Conservation (phyloP, 2,888 invertebrate genomes). For the Nemotelus nigrinus region DNA sequence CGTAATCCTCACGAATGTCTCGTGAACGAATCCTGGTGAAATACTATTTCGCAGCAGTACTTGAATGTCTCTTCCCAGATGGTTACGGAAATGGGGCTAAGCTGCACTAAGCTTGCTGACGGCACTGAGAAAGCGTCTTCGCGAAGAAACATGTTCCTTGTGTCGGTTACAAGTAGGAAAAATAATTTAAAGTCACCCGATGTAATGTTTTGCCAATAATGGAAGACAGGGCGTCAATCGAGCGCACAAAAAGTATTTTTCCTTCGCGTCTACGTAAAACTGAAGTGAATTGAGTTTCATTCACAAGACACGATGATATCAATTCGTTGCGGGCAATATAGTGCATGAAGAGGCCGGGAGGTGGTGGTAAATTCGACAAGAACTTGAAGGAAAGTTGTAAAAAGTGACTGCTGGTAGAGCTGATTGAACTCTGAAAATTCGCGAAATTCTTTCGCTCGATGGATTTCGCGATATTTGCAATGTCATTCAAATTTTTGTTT, state of each 20-base stretch:
- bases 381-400: neutral
- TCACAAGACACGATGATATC: slow-evolving; percentile 4
- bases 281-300: neutral
- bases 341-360: neutral
- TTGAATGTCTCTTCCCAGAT: neutral
- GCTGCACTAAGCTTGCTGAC: neutral
- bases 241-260: slow-evolving; percentile 13
- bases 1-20: slow-evolving; percentile 25
- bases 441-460: slow-evolving; percentile 4
- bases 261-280: neutral
- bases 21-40: slow-evolving; percentile 24
- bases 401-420: neutral
- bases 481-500: slow-evolving; percentile 30
- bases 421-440: neutral
- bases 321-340: slow-evolving; percentile 1
- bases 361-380: neutral
- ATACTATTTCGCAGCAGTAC: neutral
- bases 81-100: neutral
- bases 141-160: neutral
- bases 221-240: slow-evolving; percentile 34
- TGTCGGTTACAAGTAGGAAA: slow-evolving; percentile 13
- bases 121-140: neutral
- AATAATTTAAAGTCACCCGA: slow-evolving; percentile 31
- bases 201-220: slow-evolving; percentile 24
- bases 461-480: slow-evolving; percentile 21